Evolutionary conservation across 2,113 vertebrate genomes (phyloP).

Genomic region (Cnemophilus loriae): DNA sequence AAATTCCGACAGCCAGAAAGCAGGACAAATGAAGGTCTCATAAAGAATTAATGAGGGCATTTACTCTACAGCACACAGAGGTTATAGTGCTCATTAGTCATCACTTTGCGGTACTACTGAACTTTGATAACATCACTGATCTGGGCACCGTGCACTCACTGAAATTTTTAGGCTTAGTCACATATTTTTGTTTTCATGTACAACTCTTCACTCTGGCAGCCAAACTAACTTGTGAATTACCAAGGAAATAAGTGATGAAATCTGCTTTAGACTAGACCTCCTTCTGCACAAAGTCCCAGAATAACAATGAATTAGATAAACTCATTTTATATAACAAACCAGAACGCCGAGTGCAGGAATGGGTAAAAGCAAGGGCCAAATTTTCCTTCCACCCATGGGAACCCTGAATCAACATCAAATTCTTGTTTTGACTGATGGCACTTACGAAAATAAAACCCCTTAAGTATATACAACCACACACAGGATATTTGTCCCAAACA

Average conservation of each 20-base stretch:
- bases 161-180: not conserved
- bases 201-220: not conserved
- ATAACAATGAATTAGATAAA: not conserved
- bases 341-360: not conserved
- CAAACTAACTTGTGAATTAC: not conserved
- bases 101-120: not conserved
- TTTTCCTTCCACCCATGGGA: not conserved
- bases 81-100: not conserved
- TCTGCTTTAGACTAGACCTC: not conserved
- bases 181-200: not conserved
- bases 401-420: not conserved
- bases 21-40: not conserved
- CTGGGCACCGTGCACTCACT: not conserved
- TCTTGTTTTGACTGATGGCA: not conserved
- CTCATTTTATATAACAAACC: not conserved
- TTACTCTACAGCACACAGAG: not conserved
- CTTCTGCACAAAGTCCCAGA: not conserved
- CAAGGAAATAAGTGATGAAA: not conserved
- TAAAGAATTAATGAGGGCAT: constrained; percentile 1
- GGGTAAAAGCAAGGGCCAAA: not conserved
- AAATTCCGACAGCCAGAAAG: not conserved
- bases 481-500: not conserved
- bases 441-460: not conserved
- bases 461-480: not conserved
- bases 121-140: not conserved